Evolutionary conservation across 1,140 invertebrate genomes (phyloP).

Genomic region (Meteorus sp.): DNA sequence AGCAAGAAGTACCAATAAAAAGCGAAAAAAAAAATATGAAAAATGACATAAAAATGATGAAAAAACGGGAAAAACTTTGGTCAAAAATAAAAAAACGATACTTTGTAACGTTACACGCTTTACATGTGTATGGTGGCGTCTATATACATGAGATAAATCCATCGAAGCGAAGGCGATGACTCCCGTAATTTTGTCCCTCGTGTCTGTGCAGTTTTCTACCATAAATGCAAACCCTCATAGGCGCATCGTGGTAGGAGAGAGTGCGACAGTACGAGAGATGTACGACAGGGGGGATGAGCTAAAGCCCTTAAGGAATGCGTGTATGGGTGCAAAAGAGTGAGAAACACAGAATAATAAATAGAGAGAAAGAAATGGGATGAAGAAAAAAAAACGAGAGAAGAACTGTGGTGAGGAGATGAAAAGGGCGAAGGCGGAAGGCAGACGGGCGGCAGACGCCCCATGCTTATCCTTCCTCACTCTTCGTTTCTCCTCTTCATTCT

Average conservation of each 20-base stretch:
- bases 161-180: conserved; percentile 29
- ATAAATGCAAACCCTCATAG: conserved; percentile 8
- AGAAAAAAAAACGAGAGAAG: conserved; percentile 22
- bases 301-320: conserved; percentile 36
- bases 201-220: no score
- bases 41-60: no score
- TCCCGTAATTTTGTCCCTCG: conserved; percentile 26
- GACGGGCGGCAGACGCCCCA: conserved; percentile 56
- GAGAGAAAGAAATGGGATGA: conserved; percentile 21
- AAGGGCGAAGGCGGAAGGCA: conserved; percentile 45
- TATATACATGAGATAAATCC: conserved; percentile 24
- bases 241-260: conserved; percentile 28
- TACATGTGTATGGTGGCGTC: no score
- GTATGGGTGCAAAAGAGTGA: conserved; percentile 19
- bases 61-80: conserved; percentile 15
- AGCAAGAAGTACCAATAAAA: no score
- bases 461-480: conserved; percentile 41
- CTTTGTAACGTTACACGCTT: conserved; percentile 26
- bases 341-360: conserved; percentile 17
- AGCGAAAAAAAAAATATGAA: no score
- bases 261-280: conserved; percentile 30
- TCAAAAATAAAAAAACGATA: conserved; percentile 12
- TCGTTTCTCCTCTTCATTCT: conserved; percentile 31
- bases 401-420: conserved; percentile 16
- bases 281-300: conserved; percentile 20